Evolutionary conservation across 2,888 invertebrate species (phyloP).

Genomic region (Spilosoma lubricipeda): DNA sequence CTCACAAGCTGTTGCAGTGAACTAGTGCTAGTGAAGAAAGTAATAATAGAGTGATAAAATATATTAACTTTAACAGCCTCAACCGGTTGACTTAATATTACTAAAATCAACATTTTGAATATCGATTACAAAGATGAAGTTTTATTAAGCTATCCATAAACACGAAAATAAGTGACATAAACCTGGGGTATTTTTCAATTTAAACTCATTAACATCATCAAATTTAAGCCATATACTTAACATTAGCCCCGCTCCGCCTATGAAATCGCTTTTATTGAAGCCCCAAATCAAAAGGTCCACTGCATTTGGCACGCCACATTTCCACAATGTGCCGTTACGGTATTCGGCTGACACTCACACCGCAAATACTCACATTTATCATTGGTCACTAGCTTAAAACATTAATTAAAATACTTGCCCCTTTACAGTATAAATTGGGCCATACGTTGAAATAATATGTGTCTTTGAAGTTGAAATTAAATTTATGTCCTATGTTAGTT

Average conservation of each 20-base stretch:
- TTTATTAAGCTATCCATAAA: not conserved
- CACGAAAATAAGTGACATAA: not conserved
- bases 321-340: slow-evolving; percentile 37
- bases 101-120: not conserved
- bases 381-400: slow-evolving; percentile 37
- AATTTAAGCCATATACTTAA: not conserved
- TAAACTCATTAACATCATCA: not conserved
- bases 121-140: not conserved
- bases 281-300: slow-evolving; percentile 20
- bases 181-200: not conserved
- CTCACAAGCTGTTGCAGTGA: no score
- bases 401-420: slow-evolving; percentile 47
- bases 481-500: slow-evolving; percentile 7
- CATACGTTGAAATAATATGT: slow-evolving; percentile 31
- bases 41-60: not conserved
- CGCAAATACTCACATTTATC: slow-evolving; percentile 40
- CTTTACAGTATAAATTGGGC: slow-evolving; percentile 41
- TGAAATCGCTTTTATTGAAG: slow-evolving; percentile 20
- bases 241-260: slow-evolving; percentile 1
- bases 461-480: slow-evolving; percentile 32
- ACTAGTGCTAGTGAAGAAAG: no score
- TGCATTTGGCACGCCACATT: slow-evolving; percentile 36
- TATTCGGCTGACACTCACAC: slow-evolving; percentile 37
- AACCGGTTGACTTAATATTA: not conserved
- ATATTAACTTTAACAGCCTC: not conserved